phyloP scores from a whole-genome alignment of 1,140 invertebrate genomes.

The Scaptomyza pallida region DNA sequence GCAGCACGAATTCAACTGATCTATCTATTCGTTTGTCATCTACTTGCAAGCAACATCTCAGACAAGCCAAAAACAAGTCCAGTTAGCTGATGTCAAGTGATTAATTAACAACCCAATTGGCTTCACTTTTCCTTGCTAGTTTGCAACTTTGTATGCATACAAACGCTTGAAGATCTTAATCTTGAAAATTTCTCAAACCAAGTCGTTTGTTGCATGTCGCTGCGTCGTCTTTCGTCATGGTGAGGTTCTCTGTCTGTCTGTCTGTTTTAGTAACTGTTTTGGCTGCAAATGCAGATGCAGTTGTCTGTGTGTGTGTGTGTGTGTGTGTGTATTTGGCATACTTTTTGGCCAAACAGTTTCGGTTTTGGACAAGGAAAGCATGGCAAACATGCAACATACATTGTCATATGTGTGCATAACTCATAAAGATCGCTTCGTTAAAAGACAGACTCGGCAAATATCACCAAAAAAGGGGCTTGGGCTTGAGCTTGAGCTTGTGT shows the following conservation, averaged over 20 bases:
- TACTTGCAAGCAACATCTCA: neutral
- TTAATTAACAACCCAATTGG: conserved; percentile 39
- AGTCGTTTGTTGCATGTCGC: conserved; percentile 14
- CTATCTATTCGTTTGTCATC: too few relatives aligned
- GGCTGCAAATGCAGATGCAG: conserved; percentile 4
- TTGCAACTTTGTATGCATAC: conserved; percentile 66
- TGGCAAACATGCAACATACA: conserved; percentile 8
- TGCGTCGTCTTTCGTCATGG: conserved; percentile 9
- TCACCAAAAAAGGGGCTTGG: conserved; percentile 72
- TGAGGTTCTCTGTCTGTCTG: conserved; percentile 27
- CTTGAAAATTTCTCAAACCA: conserved; percentile 31
- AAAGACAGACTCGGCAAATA: conserved; percentile 28
- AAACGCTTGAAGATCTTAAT: conserved; percentile 55
- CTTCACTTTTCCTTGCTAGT: conserved; percentile 44
- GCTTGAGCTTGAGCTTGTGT: too few relatives aligned
- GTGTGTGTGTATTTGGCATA: conserved; percentile 49
- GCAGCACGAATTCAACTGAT: too few relatives aligned
- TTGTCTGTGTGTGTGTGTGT: conserved; percentile 8
- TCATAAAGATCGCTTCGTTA: conserved; percentile 65
- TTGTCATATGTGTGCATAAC: conserved; percentile 73
- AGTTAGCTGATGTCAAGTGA: conserved; percentile 19
- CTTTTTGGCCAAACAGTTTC: conserved; percentile 37
- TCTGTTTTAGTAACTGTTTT: conserved; percentile 64
- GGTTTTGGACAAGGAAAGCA: neutral
- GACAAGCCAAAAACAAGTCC: conserved; percentile 21